Conservation (phyloP, 2,888 invertebrate genomes). For the Leptopilina myrica region DNA sequence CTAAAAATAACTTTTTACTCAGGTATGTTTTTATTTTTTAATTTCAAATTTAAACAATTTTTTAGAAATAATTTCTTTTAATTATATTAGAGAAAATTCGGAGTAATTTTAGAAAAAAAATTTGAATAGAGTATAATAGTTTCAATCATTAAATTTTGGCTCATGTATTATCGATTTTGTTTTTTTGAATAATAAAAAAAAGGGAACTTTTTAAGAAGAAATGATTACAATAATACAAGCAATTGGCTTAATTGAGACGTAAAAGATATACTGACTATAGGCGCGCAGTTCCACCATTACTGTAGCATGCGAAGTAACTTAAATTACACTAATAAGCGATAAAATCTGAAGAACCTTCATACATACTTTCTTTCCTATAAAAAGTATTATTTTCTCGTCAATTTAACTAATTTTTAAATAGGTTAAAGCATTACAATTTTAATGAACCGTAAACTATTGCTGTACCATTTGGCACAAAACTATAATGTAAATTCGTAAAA, state of each 20-base stretch:
- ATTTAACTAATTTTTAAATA: conserved; percentile 18
- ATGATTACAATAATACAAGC: conserved; percentile 33
- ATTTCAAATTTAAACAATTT: too few relatives aligned
- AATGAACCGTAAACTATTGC: conserved; percentile 8
- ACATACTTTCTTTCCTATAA: conserved; percentile 18
- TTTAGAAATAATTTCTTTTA: too few relatives aligned
- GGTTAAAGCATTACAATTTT: conserved; percentile 16
- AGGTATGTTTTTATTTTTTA: too few relatives aligned
- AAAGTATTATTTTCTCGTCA: conserved; percentile 24
- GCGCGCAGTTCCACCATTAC: conserved; percentile 33
- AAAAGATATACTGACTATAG: conserved; percentile 18
- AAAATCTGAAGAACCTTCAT: conserved; percentile 14
- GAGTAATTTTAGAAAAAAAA: too few relatives aligned
- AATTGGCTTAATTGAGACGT: conserved; percentile 36
- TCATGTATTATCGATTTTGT: background rate
- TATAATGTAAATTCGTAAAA: background rate
- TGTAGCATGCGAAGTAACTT: conserved; percentile 24
- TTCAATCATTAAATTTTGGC: background rate
- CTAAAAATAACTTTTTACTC: too few relatives aligned
- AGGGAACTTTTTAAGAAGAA: background rate
- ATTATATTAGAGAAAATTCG: background rate
- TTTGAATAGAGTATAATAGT: background rate
- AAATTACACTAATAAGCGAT: conserved; percentile 8
- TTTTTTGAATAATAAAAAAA: background rate
- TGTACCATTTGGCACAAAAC: conserved; percentile 11